phyloP scores from a whole-genome alignment of 2,888 invertebrate species.

The Ophion ellenae region DNA sequence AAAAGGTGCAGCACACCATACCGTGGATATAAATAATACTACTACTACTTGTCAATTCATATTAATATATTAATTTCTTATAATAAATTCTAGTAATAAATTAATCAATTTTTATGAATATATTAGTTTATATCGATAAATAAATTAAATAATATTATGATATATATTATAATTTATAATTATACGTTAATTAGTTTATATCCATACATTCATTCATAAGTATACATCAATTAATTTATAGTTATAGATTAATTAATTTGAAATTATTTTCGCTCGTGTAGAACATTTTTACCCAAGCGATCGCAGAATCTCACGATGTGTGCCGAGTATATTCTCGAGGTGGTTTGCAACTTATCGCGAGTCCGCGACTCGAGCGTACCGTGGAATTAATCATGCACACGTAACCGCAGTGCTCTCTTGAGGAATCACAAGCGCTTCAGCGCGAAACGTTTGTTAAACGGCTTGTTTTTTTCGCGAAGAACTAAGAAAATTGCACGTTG shows the following conservation, averaged over 20 bases:
- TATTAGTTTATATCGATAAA: no score
- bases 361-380: background rate
- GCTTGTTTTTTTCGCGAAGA: background rate
- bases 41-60: no score
- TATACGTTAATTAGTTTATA: no score
- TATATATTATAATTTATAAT: no score
- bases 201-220: background rate
- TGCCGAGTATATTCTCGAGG: background rate
- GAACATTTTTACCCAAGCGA: background rate
- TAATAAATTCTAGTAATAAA: no score
- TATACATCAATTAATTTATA: background rate
- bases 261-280: no score
- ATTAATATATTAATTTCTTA: no score
- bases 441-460: background rate
- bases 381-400: slow-evolving; percentile 10
- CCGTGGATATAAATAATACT: no score
- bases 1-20: no score
- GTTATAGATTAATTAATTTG: background rate
- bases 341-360: background rate
- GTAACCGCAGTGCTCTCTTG: background rate
- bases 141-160: no score
- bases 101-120: no score
- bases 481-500: background rate
- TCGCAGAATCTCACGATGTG: background rate
- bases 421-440: background rate